Evolutionary conservation across 2,113 vertebrate genomes (phyloP).

Genomic region (Daboia siamensis): DNA sequence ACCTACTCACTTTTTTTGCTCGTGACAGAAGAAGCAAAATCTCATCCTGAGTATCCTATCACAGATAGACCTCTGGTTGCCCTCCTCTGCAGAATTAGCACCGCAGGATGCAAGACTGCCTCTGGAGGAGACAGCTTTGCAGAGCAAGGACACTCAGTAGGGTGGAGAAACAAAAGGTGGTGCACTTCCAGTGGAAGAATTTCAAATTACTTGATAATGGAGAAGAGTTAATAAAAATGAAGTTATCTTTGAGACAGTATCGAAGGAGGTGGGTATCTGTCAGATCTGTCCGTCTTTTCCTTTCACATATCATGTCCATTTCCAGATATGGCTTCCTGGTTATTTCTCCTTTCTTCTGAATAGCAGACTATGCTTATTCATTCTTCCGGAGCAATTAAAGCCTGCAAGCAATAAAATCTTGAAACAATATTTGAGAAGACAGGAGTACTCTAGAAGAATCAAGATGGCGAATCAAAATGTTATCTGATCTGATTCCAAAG

Average conservation of each 20-base stretch:
- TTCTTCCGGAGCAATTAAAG: background rate
- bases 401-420: background rate
- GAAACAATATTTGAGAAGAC: slow-evolving; percentile 5
- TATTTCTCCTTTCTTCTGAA: background rate
- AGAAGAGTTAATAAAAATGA: slow-evolving; percentile 28
- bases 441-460: slow-evolving; percentile 20
- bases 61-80: slow-evolving; percentile 39
- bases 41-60: background rate
- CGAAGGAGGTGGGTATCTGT: slow-evolving; percentile 24
- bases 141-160: slow-evolving; percentile 46
- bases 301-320: slow-evolving; percentile 8
- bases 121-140: slow-evolving; percentile 64
- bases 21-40: background rate
- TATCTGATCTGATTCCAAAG: slow-evolving; percentile 39
- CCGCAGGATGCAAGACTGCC: slow-evolving; percentile 61
- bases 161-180: slow-evolving; percentile 30
- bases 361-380: slow-evolving; percentile 26
- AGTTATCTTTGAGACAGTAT: slow-evolving; percentile 12
- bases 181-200: slow-evolving; percentile 51
- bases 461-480: fast-evolving
- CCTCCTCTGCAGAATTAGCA: slow-evolving; percentile 71
- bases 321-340: slow-evolving; percentile 44
- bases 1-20: background rate
- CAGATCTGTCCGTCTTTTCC: slow-evolving; percentile 19
- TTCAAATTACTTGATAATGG: slow-evolving; percentile 48